Percentiles rank a stretch among this genome's conserved stretches.
Conservation (phyloP, 2,797 vertebrate genomes). For the Enteromius paludinosus region DNA sequence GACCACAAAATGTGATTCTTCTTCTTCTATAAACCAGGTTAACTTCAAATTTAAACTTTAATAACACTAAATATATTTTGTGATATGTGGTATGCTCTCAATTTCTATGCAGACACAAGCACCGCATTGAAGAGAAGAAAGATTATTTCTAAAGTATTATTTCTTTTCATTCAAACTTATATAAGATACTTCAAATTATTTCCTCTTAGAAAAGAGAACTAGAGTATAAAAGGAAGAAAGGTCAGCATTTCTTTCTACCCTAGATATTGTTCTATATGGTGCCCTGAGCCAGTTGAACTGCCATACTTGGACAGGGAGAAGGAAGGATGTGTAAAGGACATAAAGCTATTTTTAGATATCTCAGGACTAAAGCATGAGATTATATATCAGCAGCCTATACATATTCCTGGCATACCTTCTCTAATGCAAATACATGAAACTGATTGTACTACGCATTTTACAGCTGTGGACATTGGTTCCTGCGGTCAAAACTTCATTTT, state of each 20-base stretch:
- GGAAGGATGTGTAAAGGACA: slow-evolving; percentile 40
- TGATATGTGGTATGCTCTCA: background rate
- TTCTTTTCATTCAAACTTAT: background rate
- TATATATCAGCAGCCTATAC: slow-evolving; percentile 25
- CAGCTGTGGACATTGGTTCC: background rate
- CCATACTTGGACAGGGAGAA: slow-evolving; percentile 72
- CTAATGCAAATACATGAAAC: slow-evolving; percentile 6
- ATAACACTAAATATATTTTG: background rate
- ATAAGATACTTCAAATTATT: background rate
- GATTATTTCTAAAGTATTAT: background rate
- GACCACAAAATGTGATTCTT: background rate
- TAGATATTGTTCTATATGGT: slow-evolving; percentile 17
- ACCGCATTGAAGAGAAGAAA: background rate
- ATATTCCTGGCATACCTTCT: slow-evolving; percentile 19
- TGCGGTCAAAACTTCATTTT: background rate
- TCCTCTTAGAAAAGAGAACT: slow-evolving; percentile 50
- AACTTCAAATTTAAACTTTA: background rate
- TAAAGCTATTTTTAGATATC: slow-evolving; percentile 27
- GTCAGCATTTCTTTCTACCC: slow-evolving; percentile 37
- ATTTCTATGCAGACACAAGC: background rate
- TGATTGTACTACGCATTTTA: background rate
- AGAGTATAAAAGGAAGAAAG: slow-evolving; percentile 29
- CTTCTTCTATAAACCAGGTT: background rate
- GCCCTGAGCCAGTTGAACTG: slow-evolving; percentile 58
- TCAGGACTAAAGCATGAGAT: slow-evolving; percentile 15